Conservation (phyloP, 1,140 invertebrate genomes). For the Heliconius congener region DNA sequence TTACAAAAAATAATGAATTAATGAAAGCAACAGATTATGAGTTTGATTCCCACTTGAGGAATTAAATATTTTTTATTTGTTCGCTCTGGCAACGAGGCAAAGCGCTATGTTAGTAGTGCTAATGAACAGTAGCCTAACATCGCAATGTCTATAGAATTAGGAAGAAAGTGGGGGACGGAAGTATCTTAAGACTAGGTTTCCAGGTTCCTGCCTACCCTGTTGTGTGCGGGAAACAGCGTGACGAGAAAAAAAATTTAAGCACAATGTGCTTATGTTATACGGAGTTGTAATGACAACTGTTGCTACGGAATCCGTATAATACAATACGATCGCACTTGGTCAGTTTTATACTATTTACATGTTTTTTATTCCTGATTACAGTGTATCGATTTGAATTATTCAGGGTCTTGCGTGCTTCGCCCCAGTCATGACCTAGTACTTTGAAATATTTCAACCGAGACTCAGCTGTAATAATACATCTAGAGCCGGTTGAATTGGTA, state of each 20-base stretch:
- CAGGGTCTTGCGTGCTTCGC: slow-evolving; percentile 27
- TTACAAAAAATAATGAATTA: too few relatives aligned
- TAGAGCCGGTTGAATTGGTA: background rate
- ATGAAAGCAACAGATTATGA: background rate
- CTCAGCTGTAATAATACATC: slow-evolving; percentile 21
- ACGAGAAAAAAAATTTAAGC: background rate
- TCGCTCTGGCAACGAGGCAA: too few relatives aligned
- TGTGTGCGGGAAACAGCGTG: background rate
- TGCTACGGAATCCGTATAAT: background rate
- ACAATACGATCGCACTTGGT: background rate
- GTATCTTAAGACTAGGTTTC: background rate
- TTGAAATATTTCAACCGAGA: slow-evolving; percentile 26
- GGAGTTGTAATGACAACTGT: background rate
- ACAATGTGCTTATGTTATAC: too few relatives aligned
- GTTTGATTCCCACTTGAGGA: background rate
- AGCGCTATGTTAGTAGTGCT: too few relatives aligned
- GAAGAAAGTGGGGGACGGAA: background rate
- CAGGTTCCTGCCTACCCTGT: background rate
- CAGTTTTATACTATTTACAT: slow-evolving; percentile 17
- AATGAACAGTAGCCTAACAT: too few relatives aligned
- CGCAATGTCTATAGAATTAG: background rate
- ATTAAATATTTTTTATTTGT: too few relatives aligned
- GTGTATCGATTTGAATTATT: slow-evolving; percentile 29
- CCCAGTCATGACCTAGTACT: slow-evolving; percentile 20
- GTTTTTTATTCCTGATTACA: slow-evolving; percentile 26